These are phyloP conservation scores for Ctena decussata DNA, from an alignment of 2,888 invertebrate genomes.

Conservation along the genomic window DNA sequence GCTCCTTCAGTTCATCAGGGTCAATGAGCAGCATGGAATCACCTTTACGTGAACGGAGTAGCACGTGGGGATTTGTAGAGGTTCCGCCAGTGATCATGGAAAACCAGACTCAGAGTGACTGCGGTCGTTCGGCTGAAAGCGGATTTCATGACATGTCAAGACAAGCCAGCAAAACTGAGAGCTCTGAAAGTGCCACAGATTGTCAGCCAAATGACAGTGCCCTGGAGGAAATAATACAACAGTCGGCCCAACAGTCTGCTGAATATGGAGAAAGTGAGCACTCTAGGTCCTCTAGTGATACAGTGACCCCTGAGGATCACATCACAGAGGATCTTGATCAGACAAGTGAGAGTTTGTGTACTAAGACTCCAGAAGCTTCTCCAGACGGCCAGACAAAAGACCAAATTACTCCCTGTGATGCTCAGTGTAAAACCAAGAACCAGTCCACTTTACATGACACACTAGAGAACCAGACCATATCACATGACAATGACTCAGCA, in stretches of 20 bases:
- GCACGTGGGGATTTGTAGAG: slow-evolving; percentile 65
- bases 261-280: slow-evolving; percentile 53
- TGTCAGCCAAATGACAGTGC: slow-evolving; percentile 47
- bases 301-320: slow-evolving; percentile 59
- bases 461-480: background rate
- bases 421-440: background rate
- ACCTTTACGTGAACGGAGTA: slow-evolving; percentile 54
- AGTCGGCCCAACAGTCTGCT: slow-evolving; percentile 38
- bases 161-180: slow-evolving; percentile 82
- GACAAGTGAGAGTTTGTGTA: background rate
- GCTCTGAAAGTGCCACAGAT: slow-evolving; percentile 75
- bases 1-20: slow-evolving; percentile 53
- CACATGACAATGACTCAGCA: slow-evolving; percentile 40
- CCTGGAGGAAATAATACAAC: slow-evolving; percentile 53
- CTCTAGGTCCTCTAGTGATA: slow-evolving; percentile 61
- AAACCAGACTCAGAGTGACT: slow-evolving; percentile 69
- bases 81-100: slow-evolving; percentile 73
- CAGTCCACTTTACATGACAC: background rate
- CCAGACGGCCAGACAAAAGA: background rate
- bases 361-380: background rate
- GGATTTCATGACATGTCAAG: slow-evolving; percentile 80
- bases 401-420: background rate
- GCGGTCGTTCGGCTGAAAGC: slow-evolving; percentile 75
- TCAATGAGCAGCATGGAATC: slow-evolving; percentile 62
- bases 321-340: background rate